phyloP scores from a whole-genome alignment of 2,797 vertebrate species.

The Selene dorsalis region DNA sequence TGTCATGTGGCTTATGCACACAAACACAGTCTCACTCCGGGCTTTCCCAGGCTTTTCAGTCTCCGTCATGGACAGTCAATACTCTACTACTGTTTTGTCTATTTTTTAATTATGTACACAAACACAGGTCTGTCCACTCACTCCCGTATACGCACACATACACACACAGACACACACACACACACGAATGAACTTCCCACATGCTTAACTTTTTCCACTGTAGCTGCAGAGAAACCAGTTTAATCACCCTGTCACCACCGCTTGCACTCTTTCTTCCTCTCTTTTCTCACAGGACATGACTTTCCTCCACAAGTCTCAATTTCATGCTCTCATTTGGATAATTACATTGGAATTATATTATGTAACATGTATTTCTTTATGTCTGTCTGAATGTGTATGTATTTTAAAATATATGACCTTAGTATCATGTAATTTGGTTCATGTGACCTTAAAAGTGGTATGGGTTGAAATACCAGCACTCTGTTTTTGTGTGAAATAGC shows the following conservation, averaged over 20 bases:
- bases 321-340: conserved; percentile 57
- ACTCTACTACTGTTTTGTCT: background rate
- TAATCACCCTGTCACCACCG: conserved; percentile 55
- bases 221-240: conserved; percentile 35
- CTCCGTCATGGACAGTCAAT: background rate
- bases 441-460: conserved; percentile 59
- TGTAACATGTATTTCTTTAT: conserved; percentile 54
- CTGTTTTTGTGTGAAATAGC: conserved; percentile 74
- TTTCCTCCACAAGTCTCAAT: conserved; percentile 36
- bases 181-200: conserved; percentile 24
- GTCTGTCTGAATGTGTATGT: conserved; percentile 39
- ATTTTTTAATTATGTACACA: conserved; percentile 1
- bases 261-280: conserved; percentile 41
- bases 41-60: conserved; percentile 17
- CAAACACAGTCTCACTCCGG: background rate
- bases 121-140: conserved; percentile 11
- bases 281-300: conserved; percentile 47
- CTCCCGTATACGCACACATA: background rate
- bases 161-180: background rate
- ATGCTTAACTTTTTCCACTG: conserved; percentile 46
- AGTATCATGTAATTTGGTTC: conserved; percentile 47
- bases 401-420: conserved; percentile 47
- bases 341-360: conserved; percentile 61
- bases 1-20: background rate
- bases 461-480: conserved; percentile 49